phyloP scores from a whole-genome alignment of 2,888 invertebrate species.

The Empis stercorea region DNA sequence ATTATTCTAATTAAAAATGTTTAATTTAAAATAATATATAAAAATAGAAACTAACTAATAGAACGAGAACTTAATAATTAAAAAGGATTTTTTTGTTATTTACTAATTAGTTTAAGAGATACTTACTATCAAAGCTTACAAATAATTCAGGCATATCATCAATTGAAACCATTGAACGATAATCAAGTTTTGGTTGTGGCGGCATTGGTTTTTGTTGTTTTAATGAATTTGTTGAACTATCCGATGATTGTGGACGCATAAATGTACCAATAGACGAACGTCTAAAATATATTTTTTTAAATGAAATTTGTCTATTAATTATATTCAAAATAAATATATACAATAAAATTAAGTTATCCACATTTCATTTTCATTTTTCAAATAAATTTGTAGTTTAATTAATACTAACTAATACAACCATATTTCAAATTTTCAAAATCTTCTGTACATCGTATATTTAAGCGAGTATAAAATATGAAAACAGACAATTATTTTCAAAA shows the following conservation, averaged over 20 bases:
- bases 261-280: slow-evolving; percentile 78
- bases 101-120: slow-evolving; percentile 10
- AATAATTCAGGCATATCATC: slow-evolving; percentile 93
- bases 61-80: no score
- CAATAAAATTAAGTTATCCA: no score
- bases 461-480: no score
- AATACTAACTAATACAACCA: no score
- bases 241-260: slow-evolving; percentile 58
- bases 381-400: no score
- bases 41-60: no score
- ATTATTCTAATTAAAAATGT: slow-evolving; percentile 3
- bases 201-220: slow-evolving; percentile 46
- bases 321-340: neutral
- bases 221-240: slow-evolving; percentile 40
- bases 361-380: no score
- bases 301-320: neutral
- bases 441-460: no score
- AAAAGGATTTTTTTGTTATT: slow-evolving; percentile 8
- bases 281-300: slow-evolving; percentile 38
- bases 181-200: slow-evolving; percentile 72
- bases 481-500: no score
- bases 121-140: slow-evolving; percentile 88
- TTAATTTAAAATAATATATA: no score
- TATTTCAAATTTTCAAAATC: no score
- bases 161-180: slow-evolving; percentile 85